phyloP scores from a whole-genome alignment of 2,113 vertebrate genomes.

The Plecotus auritus region DNA sequence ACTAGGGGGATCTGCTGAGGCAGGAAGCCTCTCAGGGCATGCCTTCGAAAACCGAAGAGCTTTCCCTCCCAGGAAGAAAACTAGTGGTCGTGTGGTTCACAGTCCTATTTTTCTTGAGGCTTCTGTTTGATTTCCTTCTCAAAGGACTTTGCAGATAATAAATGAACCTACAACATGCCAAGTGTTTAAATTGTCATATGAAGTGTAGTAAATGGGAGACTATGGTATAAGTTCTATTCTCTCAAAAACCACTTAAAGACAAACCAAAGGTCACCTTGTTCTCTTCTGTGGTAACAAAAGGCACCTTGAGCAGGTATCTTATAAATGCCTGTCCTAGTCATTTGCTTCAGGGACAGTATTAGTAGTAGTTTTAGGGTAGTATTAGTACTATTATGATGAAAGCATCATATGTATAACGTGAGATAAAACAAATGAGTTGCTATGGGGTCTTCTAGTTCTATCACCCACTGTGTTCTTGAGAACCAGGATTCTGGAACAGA shows the following conservation, averaged over 20 bases:
- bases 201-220: neutral
- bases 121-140: neutral
- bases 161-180: neutral
- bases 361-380: neutral
- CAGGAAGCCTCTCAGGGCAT: neutral
- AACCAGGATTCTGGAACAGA: neutral
- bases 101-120: neutral
- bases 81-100: neutral
- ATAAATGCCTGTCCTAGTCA: neutral
- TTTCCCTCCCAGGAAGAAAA: neutral
- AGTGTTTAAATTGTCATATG: neutral
- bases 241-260: neutral
- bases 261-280: neutral
- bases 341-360: neutral
- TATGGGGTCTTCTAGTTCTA: neutral
- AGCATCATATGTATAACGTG: neutral
- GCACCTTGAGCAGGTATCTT: neutral
- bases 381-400: neutral
- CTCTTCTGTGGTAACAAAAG: neutral
- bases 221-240: neutral
- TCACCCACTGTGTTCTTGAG: neutral
- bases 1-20: neutral
- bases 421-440: neutral
- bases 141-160: neutral
- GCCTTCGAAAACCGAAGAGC: neutral